These are phyloP conservation scores for Goniozus legneri DNA, from an alignment of 1,140 invertebrate genomes.

Conservation along the genomic window DNA sequence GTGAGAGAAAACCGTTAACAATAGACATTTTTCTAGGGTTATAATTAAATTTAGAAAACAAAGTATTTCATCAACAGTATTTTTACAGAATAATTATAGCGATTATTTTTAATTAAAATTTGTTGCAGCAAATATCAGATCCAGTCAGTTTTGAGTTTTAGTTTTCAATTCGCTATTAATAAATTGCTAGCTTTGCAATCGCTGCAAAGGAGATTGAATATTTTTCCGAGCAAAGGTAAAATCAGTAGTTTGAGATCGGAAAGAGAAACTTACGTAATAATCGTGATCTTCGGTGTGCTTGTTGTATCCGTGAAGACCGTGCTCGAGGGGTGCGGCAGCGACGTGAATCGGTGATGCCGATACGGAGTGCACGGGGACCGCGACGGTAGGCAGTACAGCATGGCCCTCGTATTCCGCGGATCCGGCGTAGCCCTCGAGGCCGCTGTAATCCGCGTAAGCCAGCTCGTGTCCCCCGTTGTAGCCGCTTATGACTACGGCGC, in stretches of 20 bases:
- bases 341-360: conserved; percentile 43
- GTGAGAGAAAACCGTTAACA: too few species aligned
- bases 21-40: too few species aligned
- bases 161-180: too few species aligned
- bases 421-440: conserved; percentile 32
- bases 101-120: too few species aligned
- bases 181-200: too few species aligned
- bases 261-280: conserved; percentile 36
- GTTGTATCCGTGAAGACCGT: conserved; percentile 33
- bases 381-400: conserved; percentile 45
- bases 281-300: conserved; percentile 39
- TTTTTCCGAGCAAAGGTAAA: too few species aligned
- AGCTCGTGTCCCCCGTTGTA: conserved; percentile 42
- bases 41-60: too few species aligned
- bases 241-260: conserved; percentile 1
- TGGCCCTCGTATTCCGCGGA: conserved; percentile 41
- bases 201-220: too few species aligned
- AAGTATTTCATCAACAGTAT: too few species aligned
- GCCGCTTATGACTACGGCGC: conserved; percentile 42
- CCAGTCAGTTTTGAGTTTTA: too few species aligned
- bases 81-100: too few species aligned
- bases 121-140: too few species aligned
- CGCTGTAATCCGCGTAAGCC: conserved; percentile 31
- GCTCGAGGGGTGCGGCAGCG: conserved; percentile 18
- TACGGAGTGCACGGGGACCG: conserved; percentile 48